A percentile compares a stretch with the other conserved stretches of the same genome.
Conservation (phyloP, 1,140 invertebrate genomes). For the Drosophila bipectinata region DNA sequence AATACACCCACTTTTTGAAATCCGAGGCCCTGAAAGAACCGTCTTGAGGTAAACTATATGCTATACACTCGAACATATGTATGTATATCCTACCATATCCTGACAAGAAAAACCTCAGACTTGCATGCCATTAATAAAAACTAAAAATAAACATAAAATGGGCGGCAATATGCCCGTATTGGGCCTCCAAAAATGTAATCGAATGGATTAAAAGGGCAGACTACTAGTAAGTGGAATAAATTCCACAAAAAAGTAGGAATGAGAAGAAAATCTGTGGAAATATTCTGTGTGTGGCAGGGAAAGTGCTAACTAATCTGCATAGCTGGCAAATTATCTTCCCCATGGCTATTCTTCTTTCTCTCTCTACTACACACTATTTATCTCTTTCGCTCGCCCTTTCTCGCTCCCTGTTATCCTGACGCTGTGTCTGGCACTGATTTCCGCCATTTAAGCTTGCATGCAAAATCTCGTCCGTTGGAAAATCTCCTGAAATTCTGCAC, state of each 20-base stretch:
- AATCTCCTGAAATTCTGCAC: constrained; percentile 19
- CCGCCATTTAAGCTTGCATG: constrained; percentile 1
- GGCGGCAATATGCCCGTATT: not conserved
- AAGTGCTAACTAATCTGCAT: constrained; percentile 5
- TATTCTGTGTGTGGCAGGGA: not conserved
- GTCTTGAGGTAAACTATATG: not conserved
- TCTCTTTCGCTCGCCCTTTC: too few species aligned
- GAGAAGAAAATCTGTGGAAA: not conserved
- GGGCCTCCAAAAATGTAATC: not conserved
- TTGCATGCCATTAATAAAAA: too few species aligned
- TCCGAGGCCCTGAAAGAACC: too few species aligned
- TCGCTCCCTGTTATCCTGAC: not conserved
- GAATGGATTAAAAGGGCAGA: not conserved
- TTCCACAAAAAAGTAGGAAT: not conserved
- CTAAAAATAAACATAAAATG: not conserved
- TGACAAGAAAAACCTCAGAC: too few species aligned
- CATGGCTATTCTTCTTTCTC: not conserved
- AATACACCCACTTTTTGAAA: too few species aligned
- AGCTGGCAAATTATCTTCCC: not conserved
- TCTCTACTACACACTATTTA: not conserved
- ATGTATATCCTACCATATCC: too few species aligned
- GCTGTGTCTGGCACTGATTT: not conserved
- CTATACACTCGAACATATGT: too few species aligned
- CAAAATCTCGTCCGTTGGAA: not conserved
- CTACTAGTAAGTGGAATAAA: not conserved